Evolutionary conservation across 2,888 invertebrate species (phyloP).

Genomic region (Spisula subtruncata): DNA sequence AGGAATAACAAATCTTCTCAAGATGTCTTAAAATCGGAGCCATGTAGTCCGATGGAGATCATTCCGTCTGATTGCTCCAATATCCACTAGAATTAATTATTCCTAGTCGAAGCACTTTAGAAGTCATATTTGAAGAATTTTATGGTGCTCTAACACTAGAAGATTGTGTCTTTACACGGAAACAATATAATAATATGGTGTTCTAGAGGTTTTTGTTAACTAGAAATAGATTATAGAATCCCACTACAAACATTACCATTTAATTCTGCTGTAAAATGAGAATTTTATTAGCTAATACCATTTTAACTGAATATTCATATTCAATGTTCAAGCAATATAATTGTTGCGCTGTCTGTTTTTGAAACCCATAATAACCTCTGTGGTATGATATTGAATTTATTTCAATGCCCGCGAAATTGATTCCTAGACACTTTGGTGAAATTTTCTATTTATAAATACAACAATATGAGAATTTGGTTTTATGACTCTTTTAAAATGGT

Average conservation of each 20-base stretch:
- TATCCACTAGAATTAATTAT: conserved; percentile 39
- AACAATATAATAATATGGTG: neutral
- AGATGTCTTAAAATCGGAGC: conserved; percentile 39
- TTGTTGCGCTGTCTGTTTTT: neutral
- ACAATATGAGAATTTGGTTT: neutral
- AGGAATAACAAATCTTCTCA: conserved; percentile 33
- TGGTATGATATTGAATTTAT: neutral
- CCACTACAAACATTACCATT: conserved; percentile 11
- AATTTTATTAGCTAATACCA: conserved; percentile 5
- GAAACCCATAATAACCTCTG: neutral
- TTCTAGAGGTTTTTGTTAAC: neutral
- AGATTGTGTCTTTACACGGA: conserved; percentile 26
- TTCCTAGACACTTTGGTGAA: neutral
- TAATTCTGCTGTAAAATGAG: neutral
- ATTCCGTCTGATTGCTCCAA: conserved; percentile 41
- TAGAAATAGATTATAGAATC: neutral
- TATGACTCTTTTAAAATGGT: neutral
- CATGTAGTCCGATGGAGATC: conserved; percentile 23
- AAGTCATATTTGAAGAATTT: conserved; percentile 32
- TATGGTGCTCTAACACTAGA: conserved; percentile 21
- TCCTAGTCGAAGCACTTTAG: conserved; percentile 27
- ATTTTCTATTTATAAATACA: neutral
- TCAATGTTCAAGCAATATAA: neutral
- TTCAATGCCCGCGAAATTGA: neutral
- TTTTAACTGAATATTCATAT: conserved; percentile 16